A percentile compares a stretch with the other conserved stretches of the same genome.
Evolutionary conservation across 2,113 vertebrate genomes (phyloP).

Genomic region (Deroptyus accipitrinus): DNA sequence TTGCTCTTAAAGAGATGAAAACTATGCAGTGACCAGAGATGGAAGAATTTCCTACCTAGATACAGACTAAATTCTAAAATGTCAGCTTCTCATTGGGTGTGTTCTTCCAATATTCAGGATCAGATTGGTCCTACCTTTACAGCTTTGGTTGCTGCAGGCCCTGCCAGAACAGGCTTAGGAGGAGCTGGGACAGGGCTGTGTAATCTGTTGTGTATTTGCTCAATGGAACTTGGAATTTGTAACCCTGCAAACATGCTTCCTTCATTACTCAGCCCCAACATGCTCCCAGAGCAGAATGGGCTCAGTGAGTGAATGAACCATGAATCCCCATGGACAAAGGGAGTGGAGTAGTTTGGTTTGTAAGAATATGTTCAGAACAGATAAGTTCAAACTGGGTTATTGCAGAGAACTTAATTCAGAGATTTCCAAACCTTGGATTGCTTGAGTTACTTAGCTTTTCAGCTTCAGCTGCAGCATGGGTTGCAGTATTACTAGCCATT

Average conservation of each 20-base stretch:
- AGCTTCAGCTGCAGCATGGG: neutral
- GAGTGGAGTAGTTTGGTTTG: neutral
- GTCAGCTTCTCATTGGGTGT: neutral
- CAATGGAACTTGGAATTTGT: neutral
- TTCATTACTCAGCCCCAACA: neutral
- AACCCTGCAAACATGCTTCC: neutral
- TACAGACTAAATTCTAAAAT: neutral
- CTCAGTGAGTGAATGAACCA: fast-evolving
- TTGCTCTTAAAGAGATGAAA: neutral
- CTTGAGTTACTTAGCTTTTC: neutral
- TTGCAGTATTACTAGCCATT: neutral
- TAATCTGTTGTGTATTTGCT: neutral
- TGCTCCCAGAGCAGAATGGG: neutral
- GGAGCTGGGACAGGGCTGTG: neutral
- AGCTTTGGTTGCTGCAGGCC: neutral
- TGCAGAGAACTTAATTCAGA: neutral
- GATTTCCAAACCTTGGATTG: neutral
- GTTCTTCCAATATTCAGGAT: neutral
- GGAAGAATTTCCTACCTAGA: neutral
- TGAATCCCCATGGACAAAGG: neutral
- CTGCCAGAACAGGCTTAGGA: neutral
- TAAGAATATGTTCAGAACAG: neutral
- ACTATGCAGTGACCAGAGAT: neutral
- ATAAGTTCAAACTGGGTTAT: neutral
- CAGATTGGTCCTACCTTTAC: neutral